A percentile compares a stretch with the other conserved stretches of the same genome.
Conservation (phyloP, 2,888 invertebrate genomes). For the Clivina fossor region DNA sequence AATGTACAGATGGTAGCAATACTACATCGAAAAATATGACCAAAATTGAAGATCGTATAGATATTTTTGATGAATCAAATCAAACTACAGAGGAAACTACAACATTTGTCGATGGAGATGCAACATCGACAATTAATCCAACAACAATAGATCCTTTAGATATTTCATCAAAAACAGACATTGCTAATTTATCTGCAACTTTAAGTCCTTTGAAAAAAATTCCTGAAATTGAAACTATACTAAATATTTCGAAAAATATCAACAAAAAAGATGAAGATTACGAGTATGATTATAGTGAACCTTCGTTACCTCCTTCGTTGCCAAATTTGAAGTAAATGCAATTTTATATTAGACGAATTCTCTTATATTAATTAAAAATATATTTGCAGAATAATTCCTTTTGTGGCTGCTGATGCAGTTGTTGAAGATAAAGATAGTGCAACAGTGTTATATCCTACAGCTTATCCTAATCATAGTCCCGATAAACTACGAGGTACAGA, state of each 20-base stretch:
- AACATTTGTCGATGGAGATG: conserved; percentile 41
- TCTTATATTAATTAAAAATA: too few relatives aligned
- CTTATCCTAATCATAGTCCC: conserved; percentile 48
- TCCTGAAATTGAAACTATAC: conserved; percentile 55
- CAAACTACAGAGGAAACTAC: conserved; percentile 38
- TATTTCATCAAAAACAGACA: conserved; percentile 40
- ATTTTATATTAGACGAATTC: too few relatives aligned
- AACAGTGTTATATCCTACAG: conserved; percentile 48
- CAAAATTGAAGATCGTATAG: conserved; percentile 8
- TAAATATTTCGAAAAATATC: too few relatives aligned
- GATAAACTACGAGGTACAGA: conserved; percentile 48
- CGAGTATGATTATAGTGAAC: conserved; percentile 72
- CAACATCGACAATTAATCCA: conserved; percentile 39
- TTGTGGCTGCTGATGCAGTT: conserved; percentile 83
- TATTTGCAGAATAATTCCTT: conserved; percentile 76
- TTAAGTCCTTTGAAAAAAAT: conserved; percentile 40
- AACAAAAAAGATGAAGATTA: conserved; percentile 64
- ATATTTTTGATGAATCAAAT: conserved; percentile 6
- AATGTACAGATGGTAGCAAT: conserved; percentile 13
- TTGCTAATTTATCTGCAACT: conserved; percentile 39
- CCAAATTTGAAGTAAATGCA: conserved; percentile 73
- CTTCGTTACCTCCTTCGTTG: too few relatives aligned
- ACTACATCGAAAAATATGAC: conserved; percentile 4
- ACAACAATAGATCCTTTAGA: conserved; percentile 36
- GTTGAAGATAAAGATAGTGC: conserved; percentile 57